Conservation (phyloP, 2,888 invertebrate genomes). For the Lathronympha strigana region DNA sequence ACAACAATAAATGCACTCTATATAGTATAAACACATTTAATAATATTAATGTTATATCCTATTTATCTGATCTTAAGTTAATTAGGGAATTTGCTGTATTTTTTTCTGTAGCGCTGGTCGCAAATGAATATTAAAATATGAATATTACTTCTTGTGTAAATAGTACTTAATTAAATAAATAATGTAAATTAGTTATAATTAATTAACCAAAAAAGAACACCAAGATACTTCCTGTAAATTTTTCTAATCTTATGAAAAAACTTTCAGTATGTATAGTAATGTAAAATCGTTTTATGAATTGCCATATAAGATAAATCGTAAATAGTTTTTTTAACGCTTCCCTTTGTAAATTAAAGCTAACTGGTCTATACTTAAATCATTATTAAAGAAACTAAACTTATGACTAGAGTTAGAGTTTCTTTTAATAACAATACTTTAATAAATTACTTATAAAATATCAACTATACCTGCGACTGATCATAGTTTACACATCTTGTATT, state of each 20-base stretch:
- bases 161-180: slow-evolving; percentile 49
- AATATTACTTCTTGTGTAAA: slow-evolving; percentile 58
- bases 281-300: slow-evolving; percentile 49
- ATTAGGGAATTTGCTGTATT: slow-evolving; percentile 35
- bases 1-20: slow-evolving; percentile 66
- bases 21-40: slow-evolving; percentile 35
- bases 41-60: slow-evolving; percentile 17
- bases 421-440: slow-evolving; percentile 43
- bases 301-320: slow-evolving; percentile 37
- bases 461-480: slow-evolving; percentile 76
- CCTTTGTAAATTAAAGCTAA: slow-evolving; percentile 35
- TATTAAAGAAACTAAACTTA: slow-evolving; percentile 49
- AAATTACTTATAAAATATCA: slow-evolving; percentile 52
- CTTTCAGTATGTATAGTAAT: slow-evolving; percentile 53
- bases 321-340: slow-evolving; percentile 41
- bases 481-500: slow-evolving; percentile 66
- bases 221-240: slow-evolving; percentile 72
- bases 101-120: slow-evolving; percentile 63
- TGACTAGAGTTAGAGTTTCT: slow-evolving; percentile 51
- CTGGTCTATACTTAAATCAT: slow-evolving; percentile 34
- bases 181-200: slow-evolving; percentile 51
- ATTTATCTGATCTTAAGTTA: slow-evolving; percentile 36
- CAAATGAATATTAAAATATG: slow-evolving; percentile 51
- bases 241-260: slow-evolving; percentile 72
- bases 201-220: slow-evolving; percentile 70